These are phyloP conservation scores for Ornithoptera alexandrae DNA, from an alignment of 2,888 invertebrate genomes.

Conservation along the genomic window DNA sequence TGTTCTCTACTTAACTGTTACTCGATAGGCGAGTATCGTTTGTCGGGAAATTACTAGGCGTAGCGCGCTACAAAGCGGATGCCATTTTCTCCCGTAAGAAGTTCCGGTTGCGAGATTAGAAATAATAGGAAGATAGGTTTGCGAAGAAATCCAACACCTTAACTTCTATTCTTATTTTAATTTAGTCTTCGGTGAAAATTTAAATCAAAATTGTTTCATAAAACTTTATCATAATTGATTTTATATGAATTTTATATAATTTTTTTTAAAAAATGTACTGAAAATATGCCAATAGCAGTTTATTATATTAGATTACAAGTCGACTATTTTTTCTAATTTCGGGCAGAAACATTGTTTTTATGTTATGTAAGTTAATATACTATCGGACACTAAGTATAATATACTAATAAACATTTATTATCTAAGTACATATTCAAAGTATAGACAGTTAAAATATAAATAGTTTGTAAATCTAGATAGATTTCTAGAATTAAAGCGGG, in stretches of 20 bases:
- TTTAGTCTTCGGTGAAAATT: not conserved
- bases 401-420: no score
- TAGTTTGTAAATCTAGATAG: slow-evolving; percentile 12
- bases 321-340: no score
- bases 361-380: no score
- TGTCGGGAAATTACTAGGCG: slow-evolving; percentile 40
- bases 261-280: no score
- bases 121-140: slow-evolving; percentile 41
- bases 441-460: not conserved
- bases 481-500: slow-evolving; percentile 11
- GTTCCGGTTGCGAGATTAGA: slow-evolving; percentile 59
- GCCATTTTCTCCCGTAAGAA: slow-evolving; percentile 53
- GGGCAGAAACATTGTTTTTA: no score
- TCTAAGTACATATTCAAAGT: not conserved
- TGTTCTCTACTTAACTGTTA: slow-evolving; percentile 37
- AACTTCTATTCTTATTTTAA: not conserved
- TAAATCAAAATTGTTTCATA: not conserved
- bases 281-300: no score
- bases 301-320: no score
- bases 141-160: not conserved
- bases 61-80: slow-evolving; percentile 35
- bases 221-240: not conserved
- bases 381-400: no score
- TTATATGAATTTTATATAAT: not conserved
- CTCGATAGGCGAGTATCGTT: slow-evolving; percentile 51